phyloP scores from a whole-genome alignment of 2,888 invertebrate species.

The Homarus gammarus region DNA sequence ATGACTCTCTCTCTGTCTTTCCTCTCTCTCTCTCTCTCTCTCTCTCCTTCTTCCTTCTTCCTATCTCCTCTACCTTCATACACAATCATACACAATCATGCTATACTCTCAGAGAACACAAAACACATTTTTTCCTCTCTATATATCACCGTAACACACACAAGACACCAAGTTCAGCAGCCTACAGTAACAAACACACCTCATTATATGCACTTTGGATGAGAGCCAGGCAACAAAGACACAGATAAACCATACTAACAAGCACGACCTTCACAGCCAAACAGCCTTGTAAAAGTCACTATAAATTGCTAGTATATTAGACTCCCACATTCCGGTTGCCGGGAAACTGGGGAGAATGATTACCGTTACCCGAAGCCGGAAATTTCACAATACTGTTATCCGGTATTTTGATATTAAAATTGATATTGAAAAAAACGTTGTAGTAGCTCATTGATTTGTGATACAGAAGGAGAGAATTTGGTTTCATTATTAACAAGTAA shows the following conservation, averaged over 20 bases:
- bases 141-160: background rate
- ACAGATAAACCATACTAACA: background rate
- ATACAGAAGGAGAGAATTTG: too few species aligned
- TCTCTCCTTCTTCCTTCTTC: background rate
- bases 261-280: background rate
- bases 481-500: too few species aligned
- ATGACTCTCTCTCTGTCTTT: background rate
- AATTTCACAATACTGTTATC: too few species aligned
- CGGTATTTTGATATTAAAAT: too few species aligned
- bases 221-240: background rate
- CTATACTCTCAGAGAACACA: too few species aligned
- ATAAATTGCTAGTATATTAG: background rate
- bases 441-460: too few species aligned
- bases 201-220: background rate
- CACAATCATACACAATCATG: background rate
- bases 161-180: too few species aligned
- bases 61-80: background rate
- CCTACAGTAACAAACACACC: background rate
- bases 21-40: constrained; percentile 6
- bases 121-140: too few species aligned
- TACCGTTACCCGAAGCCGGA: too few species aligned
- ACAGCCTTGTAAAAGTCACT: background rate
- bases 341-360: background rate
- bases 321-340: background rate
- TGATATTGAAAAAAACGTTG: too few species aligned